Evolutionary conservation across 2,888 invertebrate species (phyloP), one percentile per base, ranked within the genome.

Genomic region (Helleia helle): DNA sequence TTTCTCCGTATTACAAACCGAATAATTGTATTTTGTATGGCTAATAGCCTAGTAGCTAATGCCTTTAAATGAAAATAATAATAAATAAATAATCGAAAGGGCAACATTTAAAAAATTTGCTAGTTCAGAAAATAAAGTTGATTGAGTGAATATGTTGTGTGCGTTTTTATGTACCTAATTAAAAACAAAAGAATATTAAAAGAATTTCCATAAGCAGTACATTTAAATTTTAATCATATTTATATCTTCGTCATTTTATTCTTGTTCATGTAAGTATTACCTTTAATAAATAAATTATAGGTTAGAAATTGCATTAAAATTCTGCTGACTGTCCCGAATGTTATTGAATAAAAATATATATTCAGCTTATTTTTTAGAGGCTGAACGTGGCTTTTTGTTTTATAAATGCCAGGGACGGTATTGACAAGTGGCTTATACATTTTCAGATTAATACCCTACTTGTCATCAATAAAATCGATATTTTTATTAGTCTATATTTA

Each of bases 221-320:
- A n/a, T n/a, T n/a, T 22, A 11, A 13, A 8, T n/a, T 34, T n/a
- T n/a, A 12, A 11, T 22, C 1, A 8, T 7, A 17, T 18, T 2
- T 8, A 13, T 8, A 34, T 11, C 2, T 12, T 11, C 34, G 22
- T 42, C 45, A 43, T 43, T 46, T 41, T 45, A 38, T 57, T 46
- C 53, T 56, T 46, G 53, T 56, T 42, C 51, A 61, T 63, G 80
- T 81, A 56, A 81, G 81, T 81, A 62, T 56, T 22, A 46, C 50
- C 56, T 59, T 56, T 22, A 49, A 46, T 49, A 45, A 41, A 52
- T 37, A 50, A 41, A 30, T 44, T 48, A 60, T 68, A 83, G 81
- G 83, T 83, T 83, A 83, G 76, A 77, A 72, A 62, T 65, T 75
- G 67, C 70, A 65, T 71, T 55, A 66, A 62, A 73, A 25, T 71